Evolutionary conservation across 2,888 invertebrate genomes (phyloP).

Genomic region (Acleris emargana): DNA sequence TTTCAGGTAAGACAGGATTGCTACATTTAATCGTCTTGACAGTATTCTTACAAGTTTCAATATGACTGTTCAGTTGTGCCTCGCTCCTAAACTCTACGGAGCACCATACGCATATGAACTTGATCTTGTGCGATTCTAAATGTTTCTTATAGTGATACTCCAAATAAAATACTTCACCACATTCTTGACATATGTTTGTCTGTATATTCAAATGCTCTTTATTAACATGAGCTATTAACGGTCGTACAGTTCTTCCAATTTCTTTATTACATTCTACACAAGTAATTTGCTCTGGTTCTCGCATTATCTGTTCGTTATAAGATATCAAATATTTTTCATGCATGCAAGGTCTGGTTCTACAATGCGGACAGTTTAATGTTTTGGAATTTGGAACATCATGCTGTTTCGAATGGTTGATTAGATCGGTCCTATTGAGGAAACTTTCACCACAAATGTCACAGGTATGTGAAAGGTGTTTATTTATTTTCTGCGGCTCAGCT

Average conservation of each 20-base stretch:
- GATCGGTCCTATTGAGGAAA: neutral
- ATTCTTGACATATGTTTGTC: slow-evolving; percentile 16
- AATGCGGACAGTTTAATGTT: slow-evolving; percentile 12
- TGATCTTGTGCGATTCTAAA: slow-evolving; percentile 9
- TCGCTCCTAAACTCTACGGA: slow-evolving; percentile 8
- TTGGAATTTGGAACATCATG: neutral
- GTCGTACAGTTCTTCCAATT: slow-evolving; percentile 1
- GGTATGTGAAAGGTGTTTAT: neutral
- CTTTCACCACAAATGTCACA: slow-evolving; percentile 23
- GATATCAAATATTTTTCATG: slow-evolving; percentile 17
- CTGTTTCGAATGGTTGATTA: slow-evolving; percentile 18
- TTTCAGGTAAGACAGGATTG: slow-evolving; percentile 16
- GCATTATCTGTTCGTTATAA: neutral
- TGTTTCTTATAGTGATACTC: slow-evolving; percentile 17
- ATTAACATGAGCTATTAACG: slow-evolving; percentile 25
- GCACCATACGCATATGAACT: slow-evolving; percentile 13
- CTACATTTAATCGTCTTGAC: slow-evolving; percentile 10
- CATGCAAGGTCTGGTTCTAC: slow-evolving; percentile 8
- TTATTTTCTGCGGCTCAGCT: neutral
- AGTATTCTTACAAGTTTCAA: slow-evolving; percentile 1
- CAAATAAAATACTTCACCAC: slow-evolving; percentile 17
- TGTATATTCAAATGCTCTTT: slow-evolving; percentile 25
- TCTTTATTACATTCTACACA: slow-evolving; percentile 14
- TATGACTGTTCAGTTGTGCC: slow-evolving; percentile 13
- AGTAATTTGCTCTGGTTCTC: slow-evolving; percentile 2